These are phyloP conservation scores for Anarhynchus alexandrinus DNA, from an alignment of 2,113 vertebrate species.

Conservation along the genomic window DNA sequence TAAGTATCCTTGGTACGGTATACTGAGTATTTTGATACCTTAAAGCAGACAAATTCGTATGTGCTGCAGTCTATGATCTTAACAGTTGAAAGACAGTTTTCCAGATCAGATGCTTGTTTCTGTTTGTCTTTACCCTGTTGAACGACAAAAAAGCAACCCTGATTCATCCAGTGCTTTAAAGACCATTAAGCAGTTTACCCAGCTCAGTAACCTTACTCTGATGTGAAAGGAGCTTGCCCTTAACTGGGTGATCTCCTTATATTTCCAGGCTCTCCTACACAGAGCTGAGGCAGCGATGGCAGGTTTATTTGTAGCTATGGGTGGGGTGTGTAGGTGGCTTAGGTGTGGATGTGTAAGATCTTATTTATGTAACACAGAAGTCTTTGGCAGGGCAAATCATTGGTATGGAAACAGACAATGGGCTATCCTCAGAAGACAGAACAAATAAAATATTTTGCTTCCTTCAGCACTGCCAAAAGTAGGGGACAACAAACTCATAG, in stretches of 20 bases:
- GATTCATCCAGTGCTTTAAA: not conserved
- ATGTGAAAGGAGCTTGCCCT: not conserved
- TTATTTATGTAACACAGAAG: not conserved
- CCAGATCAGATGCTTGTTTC: constrained; percentile 76
- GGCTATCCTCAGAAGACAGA: not conserved
- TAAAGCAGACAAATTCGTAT: constrained; percentile 77
- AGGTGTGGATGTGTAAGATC: not conserved
- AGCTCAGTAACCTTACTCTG: not conserved
- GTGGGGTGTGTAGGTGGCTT: not conserved
- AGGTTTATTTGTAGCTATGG: not conserved
- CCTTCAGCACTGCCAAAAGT: not conserved
- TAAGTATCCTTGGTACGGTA: not conserved
- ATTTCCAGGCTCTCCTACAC: not conserved
- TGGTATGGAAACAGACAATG: not conserved
- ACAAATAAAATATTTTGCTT: not conserved
- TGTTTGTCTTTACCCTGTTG: constrained; percentile 83
- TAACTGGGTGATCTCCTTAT: not conserved
- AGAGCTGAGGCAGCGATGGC: not conserved
- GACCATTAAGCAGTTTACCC: not conserved
- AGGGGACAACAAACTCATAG: not conserved
- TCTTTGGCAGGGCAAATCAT: not conserved
- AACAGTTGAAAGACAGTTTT: constrained; percentile 76
- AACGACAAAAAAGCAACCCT: not conserved
- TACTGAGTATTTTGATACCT: constrained; percentile 70
- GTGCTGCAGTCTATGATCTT: constrained; percentile 75